Base-by-base conservation (phyloP, 2,888 invertebrate genomes). In the Hipparchia sbordonii region DNA sequence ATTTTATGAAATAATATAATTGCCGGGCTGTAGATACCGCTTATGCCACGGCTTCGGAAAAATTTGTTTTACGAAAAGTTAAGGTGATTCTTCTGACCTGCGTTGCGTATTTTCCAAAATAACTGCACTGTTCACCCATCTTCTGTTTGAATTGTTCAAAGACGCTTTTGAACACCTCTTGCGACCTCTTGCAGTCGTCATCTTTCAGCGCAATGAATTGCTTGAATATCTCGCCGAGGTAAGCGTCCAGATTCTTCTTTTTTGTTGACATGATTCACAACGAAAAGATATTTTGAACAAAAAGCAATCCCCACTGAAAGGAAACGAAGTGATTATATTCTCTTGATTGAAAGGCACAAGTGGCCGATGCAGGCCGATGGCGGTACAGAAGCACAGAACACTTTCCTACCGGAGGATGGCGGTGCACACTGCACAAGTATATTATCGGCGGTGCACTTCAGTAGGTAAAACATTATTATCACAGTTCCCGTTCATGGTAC, bases 101-200 rank as follows among this genome's bases (percentile, higher is more conserved):
- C 33, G 82, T 87, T 65, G 88, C 86, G 73, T 91, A 91, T 75
- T 85, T 87, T 39, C 79, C 80, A 70, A 89, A 92, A 71, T 84
- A 92, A 72, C 87, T 89, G 78, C 91, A 90, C 54, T 90, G 84
- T 67, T 89, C 88, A 2, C 85, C 86, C 90, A 92, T 91, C 66
- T 87, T 89, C 71, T 82, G 80, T 72, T 88, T 91, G 48, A 92
- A 84, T 74, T 87, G 85, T 4, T 88, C 85, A 73, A 91, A 91
- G 2, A 91, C 91, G 75, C 82, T 82, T 67, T 87, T 88, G 77
- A 92, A 92, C 0, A 92, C 88, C 52, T 88, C 87, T 75, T 89
- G 90, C 0, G 89, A 82, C 62, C 77, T 82, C 67, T 86, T 87
- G 45, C 85, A 83, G 75, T 90, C 89, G 0, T 88, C 85, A 78